Percentiles rank a stretch among this genome's conserved stretches.
phyloP scores from a whole-genome alignment of 2,888 invertebrate species.

The Callosobruchus maculatus region DNA sequence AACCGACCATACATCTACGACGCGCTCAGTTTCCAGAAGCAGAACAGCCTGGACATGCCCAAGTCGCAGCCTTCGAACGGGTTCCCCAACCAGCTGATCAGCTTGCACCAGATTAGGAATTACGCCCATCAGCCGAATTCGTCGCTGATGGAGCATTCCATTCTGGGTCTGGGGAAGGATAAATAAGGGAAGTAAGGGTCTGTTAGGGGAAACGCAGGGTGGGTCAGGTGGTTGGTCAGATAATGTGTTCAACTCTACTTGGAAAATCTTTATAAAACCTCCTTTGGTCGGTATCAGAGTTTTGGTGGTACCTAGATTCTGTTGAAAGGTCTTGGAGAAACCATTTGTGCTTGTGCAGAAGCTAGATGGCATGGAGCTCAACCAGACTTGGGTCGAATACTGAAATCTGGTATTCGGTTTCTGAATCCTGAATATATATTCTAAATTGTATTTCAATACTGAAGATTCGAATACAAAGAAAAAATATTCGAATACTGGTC shows the following conservation, averaged over 20 bases:
- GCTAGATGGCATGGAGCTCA: too few relatives aligned
- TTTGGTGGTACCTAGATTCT: too few relatives aligned
- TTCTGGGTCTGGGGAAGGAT: conserved; percentile 47
- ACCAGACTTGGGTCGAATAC: too few relatives aligned
- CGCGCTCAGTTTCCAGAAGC: conserved; percentile 84
- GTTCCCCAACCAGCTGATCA: conserved; percentile 91
- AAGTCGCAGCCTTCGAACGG: conserved; percentile 59
- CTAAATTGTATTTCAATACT: too few relatives aligned
- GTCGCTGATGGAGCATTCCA: conserved; percentile 58
- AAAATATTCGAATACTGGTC: too few relatives aligned
- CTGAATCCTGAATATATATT: too few relatives aligned
- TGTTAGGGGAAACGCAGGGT: background rate
- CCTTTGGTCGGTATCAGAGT: too few relatives aligned
- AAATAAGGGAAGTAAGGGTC: conserved; percentile 37
- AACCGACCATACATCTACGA: conserved; percentile 86
- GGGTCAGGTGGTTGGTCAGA: conserved; percentile 1
- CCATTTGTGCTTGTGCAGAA: too few relatives aligned
- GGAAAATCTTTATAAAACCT: too few relatives aligned
- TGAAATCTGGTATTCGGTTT: too few relatives aligned
- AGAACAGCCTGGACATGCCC: conserved; percentile 51
- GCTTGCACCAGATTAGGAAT: conserved; percentile 93
- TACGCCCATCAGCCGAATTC: conserved; percentile 89
- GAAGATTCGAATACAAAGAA: too few relatives aligned
- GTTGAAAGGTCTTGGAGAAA: too few relatives aligned
- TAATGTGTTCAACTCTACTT: conserved; percentile 2